Conservation (phyloP, 1,140 invertebrate genomes). For the Macrobrachium nipponense region DNA sequence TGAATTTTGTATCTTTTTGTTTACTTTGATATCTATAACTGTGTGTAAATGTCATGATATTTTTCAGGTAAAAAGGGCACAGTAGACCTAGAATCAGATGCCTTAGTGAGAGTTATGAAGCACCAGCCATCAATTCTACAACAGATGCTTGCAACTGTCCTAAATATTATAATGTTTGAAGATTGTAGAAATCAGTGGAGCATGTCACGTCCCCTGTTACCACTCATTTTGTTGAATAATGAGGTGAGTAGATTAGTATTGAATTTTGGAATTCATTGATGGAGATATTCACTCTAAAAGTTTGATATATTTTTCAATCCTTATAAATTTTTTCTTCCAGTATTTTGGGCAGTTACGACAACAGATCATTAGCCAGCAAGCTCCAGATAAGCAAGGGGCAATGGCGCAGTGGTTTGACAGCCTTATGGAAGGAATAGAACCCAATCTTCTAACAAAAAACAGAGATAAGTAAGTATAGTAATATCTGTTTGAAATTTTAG, state of each 20-base stretch:
- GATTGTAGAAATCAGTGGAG: conserved; percentile 99
- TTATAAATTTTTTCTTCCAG: conserved; percentile 30
- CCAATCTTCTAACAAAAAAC: conserved; percentile 95
- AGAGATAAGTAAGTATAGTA: conserved; percentile 84
- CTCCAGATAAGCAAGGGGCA: conserved; percentile 88
- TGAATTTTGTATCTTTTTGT: neutral
- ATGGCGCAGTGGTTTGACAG: conserved; percentile 96
- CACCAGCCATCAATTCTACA: conserved; percentile 93
- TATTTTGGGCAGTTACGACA: conserved; percentile 78
- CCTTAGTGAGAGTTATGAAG: conserved; percentile 75
- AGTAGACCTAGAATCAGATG: conserved; percentile 66
- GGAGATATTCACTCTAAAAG: too few relatives aligned
- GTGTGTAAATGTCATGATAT: neutral
- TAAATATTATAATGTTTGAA: conserved; percentile 97
- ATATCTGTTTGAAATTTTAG: conserved; percentile 6
- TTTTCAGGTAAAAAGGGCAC: conserved; percentile 63
- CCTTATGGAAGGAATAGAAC: conserved; percentile 96
- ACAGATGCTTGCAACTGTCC: conserved; percentile 88
- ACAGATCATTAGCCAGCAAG: conserved; percentile 90
- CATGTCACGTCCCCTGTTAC: conserved; percentile 95
- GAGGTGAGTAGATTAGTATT: conserved; percentile 74
- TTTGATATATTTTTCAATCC: too few relatives aligned
- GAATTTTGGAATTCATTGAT: too few relatives aligned
- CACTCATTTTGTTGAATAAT: conserved; percentile 96
- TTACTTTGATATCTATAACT: neutral